Percentiles rank a stretch among this genome's conserved stretches.
Evolutionary conservation across 2,113 vertebrate genomes (phyloP).

Genomic region (Clarias macrocephalus): DNA sequence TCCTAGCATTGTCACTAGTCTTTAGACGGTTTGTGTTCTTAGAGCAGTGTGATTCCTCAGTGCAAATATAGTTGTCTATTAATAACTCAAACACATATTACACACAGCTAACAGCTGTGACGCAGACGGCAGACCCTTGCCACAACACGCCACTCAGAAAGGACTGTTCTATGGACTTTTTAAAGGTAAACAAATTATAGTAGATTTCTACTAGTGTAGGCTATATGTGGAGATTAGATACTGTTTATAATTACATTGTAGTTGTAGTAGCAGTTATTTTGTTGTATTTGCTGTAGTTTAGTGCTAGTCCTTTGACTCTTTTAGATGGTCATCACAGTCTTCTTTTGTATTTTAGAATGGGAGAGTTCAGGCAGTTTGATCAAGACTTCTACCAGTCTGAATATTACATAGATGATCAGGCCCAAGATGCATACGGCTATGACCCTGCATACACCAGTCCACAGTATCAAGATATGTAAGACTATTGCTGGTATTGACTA

Average conservation of each 20-base stretch:
- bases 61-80: conserved; percentile 52
- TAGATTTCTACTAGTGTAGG: neutral
- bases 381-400: conserved; percentile 84
- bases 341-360: conserved; percentile 72
- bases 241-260: neutral
- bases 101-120: conserved; percentile 40
- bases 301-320: neutral
- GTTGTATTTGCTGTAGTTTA: neutral
- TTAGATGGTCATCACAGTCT: neutral
- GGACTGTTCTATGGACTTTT: conserved; percentile 5
- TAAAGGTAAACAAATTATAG: conserved; percentile 34
- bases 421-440: conserved; percentile 60
- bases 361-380: conserved; percentile 75
- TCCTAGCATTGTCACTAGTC: neutral
- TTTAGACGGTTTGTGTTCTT: neutral
- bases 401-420: conserved; percentile 77
- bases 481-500: neutral
- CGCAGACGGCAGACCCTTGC: conserved; percentile 15
- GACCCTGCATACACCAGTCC: conserved; percentile 40
- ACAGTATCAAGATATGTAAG: conserved; percentile 57
- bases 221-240: neutral
- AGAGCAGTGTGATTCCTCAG: conserved; percentile 19
- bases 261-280: neutral
- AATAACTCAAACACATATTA: conserved; percentile 38
- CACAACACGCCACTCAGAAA: neutral